Evolutionary conservation across 2,888 invertebrate genomes (phyloP).

Genomic region (Synergus itoensis): DNA sequence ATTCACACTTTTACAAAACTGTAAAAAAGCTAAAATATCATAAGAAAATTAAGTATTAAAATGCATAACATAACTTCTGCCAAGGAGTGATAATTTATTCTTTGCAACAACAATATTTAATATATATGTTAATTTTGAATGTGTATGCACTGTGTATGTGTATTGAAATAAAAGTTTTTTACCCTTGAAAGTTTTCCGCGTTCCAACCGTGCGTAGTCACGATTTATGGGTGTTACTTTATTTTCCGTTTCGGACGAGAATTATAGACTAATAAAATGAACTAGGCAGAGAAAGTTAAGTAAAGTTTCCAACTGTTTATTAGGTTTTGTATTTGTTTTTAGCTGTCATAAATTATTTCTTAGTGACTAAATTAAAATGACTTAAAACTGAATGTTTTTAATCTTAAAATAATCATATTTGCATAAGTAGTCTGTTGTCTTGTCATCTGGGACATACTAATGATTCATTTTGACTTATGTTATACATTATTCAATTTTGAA

Average conservation of each 20-base stretch:
- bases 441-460: not conserved
- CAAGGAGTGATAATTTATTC: not conserved
- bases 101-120: not conserved
- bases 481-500: constrained; percentile 24
- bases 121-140: not conserved
- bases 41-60: not conserved
- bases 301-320: constrained; percentile 17
- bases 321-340: not conserved
- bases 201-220: constrained; percentile 17
- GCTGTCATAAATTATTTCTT: not conserved
- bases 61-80: constrained; percentile 12
- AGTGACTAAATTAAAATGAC: not conserved
- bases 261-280: constrained; percentile 24
- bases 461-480: constrained; percentile 22
- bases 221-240: constrained; percentile 17
- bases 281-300: constrained; percentile 15
- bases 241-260: constrained; percentile 12
- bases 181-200: constrained; percentile 17
- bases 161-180: constrained; percentile 22
- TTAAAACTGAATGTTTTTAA: not conserved
- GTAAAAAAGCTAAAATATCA: no score
- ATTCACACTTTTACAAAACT: not conserved
- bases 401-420: not conserved
- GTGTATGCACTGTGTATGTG: not conserved
- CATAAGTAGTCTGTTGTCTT: not conserved